These are phyloP conservation scores for Miniopterus natalensis DNA, from an alignment of 2,113 vertebrate species.

Conservation along the genomic window DNA sequence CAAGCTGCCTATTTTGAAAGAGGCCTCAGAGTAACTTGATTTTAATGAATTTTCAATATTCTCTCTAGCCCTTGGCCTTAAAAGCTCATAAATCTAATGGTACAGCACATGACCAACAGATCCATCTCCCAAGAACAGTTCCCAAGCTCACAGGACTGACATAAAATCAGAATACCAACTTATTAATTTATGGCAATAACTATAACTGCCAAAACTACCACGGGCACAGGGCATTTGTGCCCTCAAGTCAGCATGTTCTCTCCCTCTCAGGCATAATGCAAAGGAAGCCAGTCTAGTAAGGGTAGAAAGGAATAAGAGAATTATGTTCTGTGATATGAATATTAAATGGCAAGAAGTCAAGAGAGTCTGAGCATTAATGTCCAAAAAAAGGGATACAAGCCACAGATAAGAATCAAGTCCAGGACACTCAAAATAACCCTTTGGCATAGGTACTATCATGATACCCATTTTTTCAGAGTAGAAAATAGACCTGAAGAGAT, in stretches of 20 bases:
- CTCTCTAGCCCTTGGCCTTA: neutral
- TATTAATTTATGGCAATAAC: neutral
- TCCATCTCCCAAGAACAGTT: neutral
- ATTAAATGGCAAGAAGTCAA: conserved; percentile 4
- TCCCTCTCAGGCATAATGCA: neutral
- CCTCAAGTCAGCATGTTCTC: neutral
- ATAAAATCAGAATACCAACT: conserved; percentile 32
- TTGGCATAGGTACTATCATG: neutral
- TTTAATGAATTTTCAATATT: conserved; percentile 37
- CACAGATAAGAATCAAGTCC: conserved; percentile 36
- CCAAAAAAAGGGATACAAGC: neutral
- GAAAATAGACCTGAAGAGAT: neutral
- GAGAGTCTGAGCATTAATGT: neutral
- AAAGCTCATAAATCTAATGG: conserved; percentile 29
- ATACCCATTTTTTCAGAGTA: neutral
- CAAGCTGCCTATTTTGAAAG: neutral
- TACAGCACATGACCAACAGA: neutral
- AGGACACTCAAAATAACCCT: neutral
- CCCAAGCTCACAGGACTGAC: neutral
- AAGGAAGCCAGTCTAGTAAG: neutral
- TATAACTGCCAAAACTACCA: neutral
- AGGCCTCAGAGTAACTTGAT: neutral
- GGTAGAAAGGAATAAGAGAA: neutral
- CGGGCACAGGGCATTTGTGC: neutral
- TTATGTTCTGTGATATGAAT: neutral